Evolutionary conservation across 2,797 vertebrate species (phyloP), one percentile per base, ranked within the genome.

Genomic region (Sparus aurata): DNA sequence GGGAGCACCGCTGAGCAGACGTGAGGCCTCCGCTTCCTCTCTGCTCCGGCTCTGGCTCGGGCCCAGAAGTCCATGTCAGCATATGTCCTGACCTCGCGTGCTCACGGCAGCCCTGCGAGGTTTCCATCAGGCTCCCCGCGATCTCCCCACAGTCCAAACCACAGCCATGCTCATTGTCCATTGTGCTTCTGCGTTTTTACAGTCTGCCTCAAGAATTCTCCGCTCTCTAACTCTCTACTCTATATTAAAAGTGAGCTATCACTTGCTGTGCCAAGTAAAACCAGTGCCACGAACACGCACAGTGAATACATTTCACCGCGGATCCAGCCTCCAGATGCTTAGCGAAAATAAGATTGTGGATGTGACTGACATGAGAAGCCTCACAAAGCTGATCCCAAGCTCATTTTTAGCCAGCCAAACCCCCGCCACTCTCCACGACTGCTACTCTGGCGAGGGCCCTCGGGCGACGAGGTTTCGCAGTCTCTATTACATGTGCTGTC

Each of bases 91-190:
- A 93, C 88, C 93, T 93, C 63, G 90, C 86, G 82, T 91, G 91
- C 90, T 92, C 89, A 72, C 74, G 73, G 79, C 71, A 75, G 90
- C 84, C 81, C 85, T 60, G 85, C 63, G 27, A 87, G 87, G 87
- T 89, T 90, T 90, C 78, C 85, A 83, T 85, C 84, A 65, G 85
- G 49, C 92, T 85, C 89, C 85, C 88, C 72, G 73, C 79, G 63
- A 83, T 70, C 86, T 84, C 80, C 82, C 82, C 82, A 17, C 83
- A 46, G 86, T 79, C 85, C 77, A 77, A 84, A 90, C 92, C 92
- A 93, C 94, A 94, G 89, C 86, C 86, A 64, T 38, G 80, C 84
- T 92, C 94, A 94, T 95, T 95, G 94, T 95, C 90, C 91, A 93
- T 95, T 95, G 94, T 95, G 89, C 90, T 90, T 78, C 87, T 80